phyloP scores from a whole-genome alignment of 2,113 vertebrate species.

The Heterotis niloticus region DNA sequence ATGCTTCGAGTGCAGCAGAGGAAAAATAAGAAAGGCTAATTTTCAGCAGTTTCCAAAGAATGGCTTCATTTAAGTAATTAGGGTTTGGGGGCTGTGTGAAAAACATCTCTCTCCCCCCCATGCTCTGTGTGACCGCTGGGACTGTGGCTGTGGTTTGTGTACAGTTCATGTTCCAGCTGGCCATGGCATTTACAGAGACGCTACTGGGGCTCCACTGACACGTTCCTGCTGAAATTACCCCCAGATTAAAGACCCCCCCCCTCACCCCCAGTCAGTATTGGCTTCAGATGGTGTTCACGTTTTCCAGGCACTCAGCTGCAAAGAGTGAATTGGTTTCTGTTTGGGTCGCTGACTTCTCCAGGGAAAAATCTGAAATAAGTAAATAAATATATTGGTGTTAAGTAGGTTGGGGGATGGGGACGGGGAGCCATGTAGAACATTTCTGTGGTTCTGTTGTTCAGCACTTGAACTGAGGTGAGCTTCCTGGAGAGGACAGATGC shows the following conservation, averaged over 20 bases:
- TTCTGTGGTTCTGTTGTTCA: background rate
- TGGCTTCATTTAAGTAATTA: slow-evolving; percentile 62
- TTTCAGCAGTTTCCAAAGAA: slow-evolving; percentile 53
- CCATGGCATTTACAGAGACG: background rate
- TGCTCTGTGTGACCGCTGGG: background rate
- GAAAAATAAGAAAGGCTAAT: slow-evolving; percentile 38
- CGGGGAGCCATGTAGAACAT: background rate
- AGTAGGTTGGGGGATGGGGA: too few relatives aligned
- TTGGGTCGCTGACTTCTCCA: slow-evolving; percentile 33
- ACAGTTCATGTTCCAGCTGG: slow-evolving; percentile 21
- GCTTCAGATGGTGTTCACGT: too few relatives aligned
- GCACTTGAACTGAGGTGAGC: slow-evolving; percentile 3
- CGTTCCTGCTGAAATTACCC: slow-evolving; percentile 43
- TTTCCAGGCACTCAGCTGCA: too few relatives aligned
- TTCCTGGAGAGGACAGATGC: background rate
- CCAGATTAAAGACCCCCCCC: slow-evolving; percentile 53
- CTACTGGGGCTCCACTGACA: background rate
- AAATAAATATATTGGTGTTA: background rate
- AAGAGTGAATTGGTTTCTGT: slow-evolving; percentile 14
- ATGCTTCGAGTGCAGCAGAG: slow-evolving; percentile 34
- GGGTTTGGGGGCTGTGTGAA: slow-evolving; percentile 53
- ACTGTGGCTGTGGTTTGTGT: slow-evolving; percentile 20
- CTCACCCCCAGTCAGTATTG: too few relatives aligned
- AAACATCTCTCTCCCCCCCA: slow-evolving; percentile 43
- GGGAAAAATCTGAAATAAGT: background rate